phyloP scores from a whole-genome alignment of 1,140 invertebrate genomes.

The Sarcophaga bullata region DNA sequence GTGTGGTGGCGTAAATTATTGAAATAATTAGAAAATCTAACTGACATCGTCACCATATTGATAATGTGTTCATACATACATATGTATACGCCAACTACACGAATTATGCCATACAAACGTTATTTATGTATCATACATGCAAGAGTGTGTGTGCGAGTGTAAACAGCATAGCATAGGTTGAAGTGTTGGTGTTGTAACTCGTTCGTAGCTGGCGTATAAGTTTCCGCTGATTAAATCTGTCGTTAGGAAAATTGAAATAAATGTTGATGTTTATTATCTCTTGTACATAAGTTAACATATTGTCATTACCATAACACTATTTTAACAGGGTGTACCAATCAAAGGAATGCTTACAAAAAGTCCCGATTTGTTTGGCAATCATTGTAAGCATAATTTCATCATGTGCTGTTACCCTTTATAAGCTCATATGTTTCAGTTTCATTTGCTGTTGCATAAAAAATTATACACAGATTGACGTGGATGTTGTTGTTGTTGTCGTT shows the following conservation, averaged over 20 bases:
- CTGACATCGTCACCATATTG: not conserved
- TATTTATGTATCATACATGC: no score
- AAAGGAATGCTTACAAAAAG: no score
- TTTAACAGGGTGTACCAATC: no score
- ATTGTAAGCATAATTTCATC: no score
- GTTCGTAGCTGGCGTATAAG: not conserved
- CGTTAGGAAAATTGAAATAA: constrained; percentile 18
- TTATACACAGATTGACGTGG: not conserved
- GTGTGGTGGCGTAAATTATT: not conserved
- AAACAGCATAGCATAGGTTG: not conserved
- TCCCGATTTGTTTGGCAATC: no score
- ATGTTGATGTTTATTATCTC: constrained; percentile 9
- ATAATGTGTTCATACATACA: not conserved
- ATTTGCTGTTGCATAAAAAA: not conserved
- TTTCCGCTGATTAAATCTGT: constrained; percentile 22
- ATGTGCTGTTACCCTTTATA: no score
- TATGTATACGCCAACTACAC: no score
- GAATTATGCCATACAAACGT: no score
- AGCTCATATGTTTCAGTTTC: no score
- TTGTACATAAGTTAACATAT: constrained; percentile 4
- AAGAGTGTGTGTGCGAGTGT: not conserved
- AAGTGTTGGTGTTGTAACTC: not conserved
- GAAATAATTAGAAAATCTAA: not conserved
- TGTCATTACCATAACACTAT: no score
- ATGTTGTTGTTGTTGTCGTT: not conserved